Percentiles rank a stretch among this genome's conserved stretches.
phyloP scores from a whole-genome alignment of 2,113 vertebrate species.

The Tamias sibiricus region DNA sequence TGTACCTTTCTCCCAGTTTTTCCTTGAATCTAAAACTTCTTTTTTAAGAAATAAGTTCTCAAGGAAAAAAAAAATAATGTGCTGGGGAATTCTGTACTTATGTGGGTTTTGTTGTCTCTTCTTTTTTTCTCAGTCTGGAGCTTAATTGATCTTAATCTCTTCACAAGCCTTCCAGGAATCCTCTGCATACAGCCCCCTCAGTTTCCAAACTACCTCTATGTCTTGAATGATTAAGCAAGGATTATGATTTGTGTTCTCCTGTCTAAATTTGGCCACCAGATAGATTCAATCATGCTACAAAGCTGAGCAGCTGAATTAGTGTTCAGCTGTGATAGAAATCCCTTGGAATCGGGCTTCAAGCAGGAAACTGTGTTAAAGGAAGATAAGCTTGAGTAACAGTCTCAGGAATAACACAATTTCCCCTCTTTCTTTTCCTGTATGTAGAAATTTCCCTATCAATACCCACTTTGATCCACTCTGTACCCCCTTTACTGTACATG shows the following conservation, averaged over 20 bases:
- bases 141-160: neutral
- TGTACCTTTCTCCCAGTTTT: neutral
- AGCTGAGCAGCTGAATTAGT: constrained; percentile 39
- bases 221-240: constrained; percentile 55
- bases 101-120: neutral
- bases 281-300: neutral
- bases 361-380: neutral
- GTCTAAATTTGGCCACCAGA: neutral
- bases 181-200: neutral
- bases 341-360: neutral
- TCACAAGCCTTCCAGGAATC: neutral
- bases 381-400: constrained; percentile 32
- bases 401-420: neutral
- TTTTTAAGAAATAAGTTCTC: neutral
- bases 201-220: neutral
- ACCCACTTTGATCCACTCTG: neutral
- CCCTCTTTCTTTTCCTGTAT: neutral
- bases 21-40: neutral
- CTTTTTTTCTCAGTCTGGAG: neutral
- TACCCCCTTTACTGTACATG: neutral
- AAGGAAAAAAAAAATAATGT: neutral
- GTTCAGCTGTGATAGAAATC: constrained; percentile 43
- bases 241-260: constrained; percentile 24
- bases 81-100: neutral
- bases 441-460: neutral